Evolutionary conservation across 2,888 invertebrate species (phyloP), one percentile per base, ranked within the genome.

Genomic region (Apodemia hepburni): DNA sequence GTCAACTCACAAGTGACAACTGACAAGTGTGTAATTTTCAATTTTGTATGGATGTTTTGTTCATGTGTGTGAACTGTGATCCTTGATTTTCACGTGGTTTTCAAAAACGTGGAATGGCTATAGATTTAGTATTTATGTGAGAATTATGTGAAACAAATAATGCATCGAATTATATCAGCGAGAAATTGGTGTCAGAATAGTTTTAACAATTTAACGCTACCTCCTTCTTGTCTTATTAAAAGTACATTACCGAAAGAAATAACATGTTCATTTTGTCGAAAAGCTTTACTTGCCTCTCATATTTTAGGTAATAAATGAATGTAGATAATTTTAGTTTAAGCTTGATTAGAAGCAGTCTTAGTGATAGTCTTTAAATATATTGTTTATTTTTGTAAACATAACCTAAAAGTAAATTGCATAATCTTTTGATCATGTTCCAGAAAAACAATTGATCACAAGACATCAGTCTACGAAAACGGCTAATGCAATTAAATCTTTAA

Each of bases 181-280:
- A 84, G 81, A 69, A 87, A 81, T 75, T 74, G 91, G 66, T 89
- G 87, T 74, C 85, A 85, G 60, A 82, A 76, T 72, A 81, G 84
- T 72, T 79, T 87, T 68, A 82, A 85, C 67, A 78, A 80, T 65
- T 71, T 82, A 65, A 71, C 83, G 18, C 68, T 80, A 63, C 74
- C 81, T 61, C 69, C 78, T 49, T 81, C 75, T 64, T 82, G 73
- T 75, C 71, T 76, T 29, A 47, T 77, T 12, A 79, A 73, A 71
- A 76, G 66, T 67, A 69, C 74, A 62, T 66, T 74, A 59, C 70
- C 73, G 69, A 69, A 77, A 35, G 82, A 87, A 73, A 80, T 85
- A 77, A 87, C 87, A 85, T 91, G 91, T 77, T 84, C 82, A 27
- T 87, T 85, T 79, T 91, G 91, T 70, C 84, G 80, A 63, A 88